Conservation (phyloP, 2,888 invertebrate genomes). For the Coleophora deauratella region DNA sequence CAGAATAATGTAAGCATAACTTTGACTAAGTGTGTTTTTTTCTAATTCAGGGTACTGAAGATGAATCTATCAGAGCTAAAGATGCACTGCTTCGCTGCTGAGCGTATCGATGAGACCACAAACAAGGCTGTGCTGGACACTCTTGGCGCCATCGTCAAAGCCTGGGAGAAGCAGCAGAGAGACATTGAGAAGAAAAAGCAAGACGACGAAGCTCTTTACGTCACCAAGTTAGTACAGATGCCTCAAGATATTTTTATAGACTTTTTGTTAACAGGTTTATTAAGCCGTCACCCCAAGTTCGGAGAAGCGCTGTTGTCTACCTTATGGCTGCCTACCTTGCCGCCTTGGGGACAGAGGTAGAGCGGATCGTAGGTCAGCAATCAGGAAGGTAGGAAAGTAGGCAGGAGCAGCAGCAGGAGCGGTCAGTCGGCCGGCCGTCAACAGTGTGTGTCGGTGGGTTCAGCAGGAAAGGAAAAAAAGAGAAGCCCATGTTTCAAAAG, state of each 20-base stretch:
- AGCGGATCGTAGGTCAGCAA: too few species aligned
- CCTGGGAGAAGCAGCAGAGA: conserved; percentile 86
- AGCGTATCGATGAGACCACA: conserved; percentile 50
- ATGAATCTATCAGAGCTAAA: conserved; percentile 80
- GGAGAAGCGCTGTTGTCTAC: too few species aligned
- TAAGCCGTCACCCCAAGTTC: too few species aligned
- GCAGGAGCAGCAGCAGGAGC: too few species aligned
- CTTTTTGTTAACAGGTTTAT: too few species aligned
- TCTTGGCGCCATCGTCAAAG: conserved; percentile 75
- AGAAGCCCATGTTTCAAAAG: too few species aligned
- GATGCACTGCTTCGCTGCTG: conserved; percentile 75
- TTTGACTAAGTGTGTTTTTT: background rate
- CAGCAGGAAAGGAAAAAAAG: too few species aligned
- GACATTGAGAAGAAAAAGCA: conserved; percentile 77
- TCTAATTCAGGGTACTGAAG: conserved; percentile 73
- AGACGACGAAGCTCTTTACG: conserved; percentile 85
- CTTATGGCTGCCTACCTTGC: too few species aligned
- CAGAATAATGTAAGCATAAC: background rate
- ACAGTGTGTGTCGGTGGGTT: too few species aligned
- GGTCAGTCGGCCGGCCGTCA: too few species aligned
- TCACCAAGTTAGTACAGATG: conserved; percentile 71
- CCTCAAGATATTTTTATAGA: background rate
- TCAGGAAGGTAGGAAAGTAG: too few species aligned
- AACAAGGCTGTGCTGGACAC: conserved; percentile 69
- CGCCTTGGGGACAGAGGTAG: too few species aligned